Base-by-base conservation (phyloP, 2,113 vertebrate genomes). In the Donacobius atricapilla region DNA sequence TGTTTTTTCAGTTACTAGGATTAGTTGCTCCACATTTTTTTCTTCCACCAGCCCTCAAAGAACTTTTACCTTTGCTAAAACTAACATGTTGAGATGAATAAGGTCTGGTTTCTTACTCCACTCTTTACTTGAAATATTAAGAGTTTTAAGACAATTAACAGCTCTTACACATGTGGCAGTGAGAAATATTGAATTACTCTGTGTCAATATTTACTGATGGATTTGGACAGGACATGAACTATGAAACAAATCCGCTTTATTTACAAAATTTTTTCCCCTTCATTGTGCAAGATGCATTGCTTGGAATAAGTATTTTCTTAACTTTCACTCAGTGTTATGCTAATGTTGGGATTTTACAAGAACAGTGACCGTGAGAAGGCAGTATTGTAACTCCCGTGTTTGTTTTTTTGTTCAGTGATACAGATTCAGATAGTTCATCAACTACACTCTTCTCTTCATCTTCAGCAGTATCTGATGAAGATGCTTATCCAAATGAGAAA, bases 371-470 rank as follows among this genome's bases (percentile, higher is more conserved):
- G 3, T 25, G 22, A 35, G 44, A 88, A 44, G 16, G 73, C 68
- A 51, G 4, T 80, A 4, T 90, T 94, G 37, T 83, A 71, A 87
- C 18, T 78, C 22, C 6, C 2, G 0, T 37, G 33, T 91, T 94
- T 87, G 8, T 96, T 73, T 45, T 95, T 78, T 35, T 39, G 33
- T 93, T 50, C 73, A 98, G 98, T 90, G 98, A 98, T 57, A 90
- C 95, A 0, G 97, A 98, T 94, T 97, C 98, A 13, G 97, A 98
- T 63, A 98, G 96, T 95, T 98, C 98, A 39, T 97, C 98, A 23
- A 77, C 75, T 25, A 91, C 95, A 1, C 89, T 92, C 1, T 97
- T 86, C 18, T 96, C 66, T 89, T 69, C 61, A 0, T 93, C 92
- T 93, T 96, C 95, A 45, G n/a, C 82, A 15, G 10, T 93, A 13